A percentile compares a stretch with the other conserved stretches of the same genome.
These are phyloP conservation scores for Cladorhizidae sp. DNA, from an alignment of 37 sponge, comb jelly and placozoan genomes.

Conservation along the genomic window DNA sequence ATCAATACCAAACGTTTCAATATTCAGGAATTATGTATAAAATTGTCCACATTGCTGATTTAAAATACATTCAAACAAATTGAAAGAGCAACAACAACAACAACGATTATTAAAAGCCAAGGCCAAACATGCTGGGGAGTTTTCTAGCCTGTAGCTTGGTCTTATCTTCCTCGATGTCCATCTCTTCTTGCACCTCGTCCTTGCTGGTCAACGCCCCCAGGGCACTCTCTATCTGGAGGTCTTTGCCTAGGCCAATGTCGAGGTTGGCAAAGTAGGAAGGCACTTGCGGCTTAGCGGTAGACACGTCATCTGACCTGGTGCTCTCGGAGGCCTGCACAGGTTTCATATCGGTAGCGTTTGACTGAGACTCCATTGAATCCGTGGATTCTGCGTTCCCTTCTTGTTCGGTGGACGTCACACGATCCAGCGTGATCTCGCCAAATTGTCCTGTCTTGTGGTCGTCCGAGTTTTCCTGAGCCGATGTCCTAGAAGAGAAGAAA, in stretches of 20 bases:
- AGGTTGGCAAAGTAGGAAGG: conserved; percentile 64
- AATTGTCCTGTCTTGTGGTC: not conserved
- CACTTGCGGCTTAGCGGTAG: conserved; percentile 8
- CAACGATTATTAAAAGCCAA: conserved; percentile 12
- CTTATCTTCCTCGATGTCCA: not conserved
- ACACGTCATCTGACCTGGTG: not conserved
- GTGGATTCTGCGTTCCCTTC: too few relatives aligned
- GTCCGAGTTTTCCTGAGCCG: not conserved
- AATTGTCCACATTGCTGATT: too few relatives aligned
- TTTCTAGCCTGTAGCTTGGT: conserved; percentile 23
- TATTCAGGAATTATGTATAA: too few relatives aligned
- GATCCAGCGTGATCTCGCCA: conserved; percentile 46
- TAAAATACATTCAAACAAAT: too few relatives aligned
- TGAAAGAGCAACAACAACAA: not conserved
- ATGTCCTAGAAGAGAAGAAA: conserved; percentile 5
- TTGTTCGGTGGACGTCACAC: not conserved
- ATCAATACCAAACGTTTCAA: too few relatives aligned
- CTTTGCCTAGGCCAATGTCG: conserved; percentile 24
- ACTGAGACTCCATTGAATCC: not conserved
- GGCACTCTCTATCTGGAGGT: conserved; percentile 72
- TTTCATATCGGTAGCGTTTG: not conserved
- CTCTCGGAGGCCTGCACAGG: too few relatives aligned
- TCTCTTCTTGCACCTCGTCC: not conserved
- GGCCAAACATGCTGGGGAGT: conserved; percentile 41
- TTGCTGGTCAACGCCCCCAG: conserved; percentile 42